Evolutionary conservation across 2,113 vertebrate species (phyloP), one percentile per base, ranked within the genome.

Genomic region (Hydrolagus affinis): DNA sequence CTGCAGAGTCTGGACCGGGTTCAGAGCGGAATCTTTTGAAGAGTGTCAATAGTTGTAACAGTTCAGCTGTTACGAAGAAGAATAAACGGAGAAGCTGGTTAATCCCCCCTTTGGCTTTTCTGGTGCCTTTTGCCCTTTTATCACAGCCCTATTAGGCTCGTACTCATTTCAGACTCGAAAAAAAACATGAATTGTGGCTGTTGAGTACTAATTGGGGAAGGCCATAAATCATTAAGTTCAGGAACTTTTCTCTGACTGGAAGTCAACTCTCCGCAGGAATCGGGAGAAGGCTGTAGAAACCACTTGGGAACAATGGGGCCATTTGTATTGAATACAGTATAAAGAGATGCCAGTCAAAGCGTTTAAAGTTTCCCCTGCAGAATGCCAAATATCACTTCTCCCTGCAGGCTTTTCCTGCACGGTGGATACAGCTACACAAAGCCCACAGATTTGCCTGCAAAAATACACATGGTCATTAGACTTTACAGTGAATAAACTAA

Each of bases 71-170:
- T 94, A 92, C 92, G 90, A 94, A 93, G 94, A 94, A 93, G 94
- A 94, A 94, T 94, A 93, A 92, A 93, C 90, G 91, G 92, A 94
- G 93, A 93, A 93, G 93, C 92, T 94, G 91, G 94, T 95, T 95
- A 94, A 95, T 94, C 93, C 93, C 90, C 44, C 90, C 93, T 93
- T 88, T 93, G 92, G 93, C 92, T 83, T 92, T 91, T 92, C 90
- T 85, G 0, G 89, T 95, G 94, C 93, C 94, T 95, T 95, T 94
- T 95, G 94, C 94, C 94, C 94, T 95, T 95, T 95, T 93, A 95
- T 95, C 92, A 69, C 92, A 92, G 93, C 93, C 93, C 94, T 94
- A 95, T 95, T 95, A 95, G 94, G 92, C 92, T 95, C 92, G 92
- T 94, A 92, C 94, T 94, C 94, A 94, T 95, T 94, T 94, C 93